phyloP scores from a whole-genome alignment of 2,113 vertebrate genomes.

The Anseranas semipalmata region DNA sequence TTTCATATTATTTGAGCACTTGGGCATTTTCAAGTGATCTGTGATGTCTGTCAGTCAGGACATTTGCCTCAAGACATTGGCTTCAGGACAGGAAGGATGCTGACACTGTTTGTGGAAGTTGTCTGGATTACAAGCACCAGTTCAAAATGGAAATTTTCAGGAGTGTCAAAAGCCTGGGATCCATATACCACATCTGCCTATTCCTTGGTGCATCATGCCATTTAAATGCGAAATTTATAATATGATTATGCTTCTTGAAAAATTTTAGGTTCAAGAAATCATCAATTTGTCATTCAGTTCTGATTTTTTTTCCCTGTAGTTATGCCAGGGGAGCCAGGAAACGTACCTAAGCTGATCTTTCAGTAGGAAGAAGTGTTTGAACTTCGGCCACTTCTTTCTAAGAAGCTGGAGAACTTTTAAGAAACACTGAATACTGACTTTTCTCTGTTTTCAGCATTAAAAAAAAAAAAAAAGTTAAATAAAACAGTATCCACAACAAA shows the following conservation, averaged over 20 bases:
- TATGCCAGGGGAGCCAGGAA: background rate
- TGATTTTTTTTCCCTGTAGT: background rate
- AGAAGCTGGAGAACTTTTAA: background rate
- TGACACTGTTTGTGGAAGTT: background rate
- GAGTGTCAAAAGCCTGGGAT: background rate
- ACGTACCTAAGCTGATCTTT: background rate
- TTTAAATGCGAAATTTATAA: slow-evolving; percentile 29
- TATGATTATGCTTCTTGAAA: background rate
- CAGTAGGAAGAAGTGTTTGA: background rate
- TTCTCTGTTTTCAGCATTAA: background rate
- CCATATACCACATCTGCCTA: background rate
- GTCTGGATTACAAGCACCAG: accelerated
- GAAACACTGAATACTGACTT: background rate
- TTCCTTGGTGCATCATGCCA: background rate
- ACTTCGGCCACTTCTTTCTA: background rate
- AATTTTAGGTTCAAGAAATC: background rate
- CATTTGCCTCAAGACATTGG: background rate
- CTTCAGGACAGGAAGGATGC: background rate
- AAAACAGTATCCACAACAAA: background rate
- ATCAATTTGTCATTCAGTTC: background rate
- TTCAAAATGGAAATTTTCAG: background rate
- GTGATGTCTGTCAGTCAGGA: background rate
- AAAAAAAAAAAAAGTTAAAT: background rate
- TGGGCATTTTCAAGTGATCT: background rate
- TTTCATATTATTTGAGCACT: background rate